These are phyloP conservation scores for Hydra vulgaris DNA, from an alignment of 30 jellyfish, hydroid and myxozoan species.

Conservation along the genomic window DNA sequence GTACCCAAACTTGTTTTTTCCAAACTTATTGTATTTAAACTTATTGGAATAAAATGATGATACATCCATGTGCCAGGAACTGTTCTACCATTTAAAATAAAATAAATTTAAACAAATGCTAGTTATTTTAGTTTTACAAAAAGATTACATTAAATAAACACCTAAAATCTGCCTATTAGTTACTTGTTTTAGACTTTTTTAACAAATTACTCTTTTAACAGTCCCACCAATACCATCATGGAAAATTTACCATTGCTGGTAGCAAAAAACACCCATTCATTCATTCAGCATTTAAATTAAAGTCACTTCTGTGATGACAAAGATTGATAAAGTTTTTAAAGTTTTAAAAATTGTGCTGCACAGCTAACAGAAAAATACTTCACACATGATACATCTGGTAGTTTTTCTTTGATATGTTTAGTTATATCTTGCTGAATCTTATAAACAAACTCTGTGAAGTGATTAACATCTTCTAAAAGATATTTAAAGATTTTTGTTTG, in stretches of 20 bases:
- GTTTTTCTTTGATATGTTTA: not conserved
- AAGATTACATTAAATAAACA: not conserved
- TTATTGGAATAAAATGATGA: not conserved
- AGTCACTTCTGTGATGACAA: not conserved
- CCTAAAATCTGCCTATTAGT: not conserved
- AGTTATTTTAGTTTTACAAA: not conserved
- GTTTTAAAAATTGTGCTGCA: not conserved
- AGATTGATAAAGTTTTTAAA: not conserved
- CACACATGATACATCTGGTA: not conserved
- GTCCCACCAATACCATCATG: not conserved
- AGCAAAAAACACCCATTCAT: too few species aligned
- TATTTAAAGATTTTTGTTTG: not conserved
- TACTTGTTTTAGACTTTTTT: not conserved
- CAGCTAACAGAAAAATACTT: not conserved
- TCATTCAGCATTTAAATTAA: not conserved
- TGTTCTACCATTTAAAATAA: not conserved
- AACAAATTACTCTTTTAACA: not conserved
- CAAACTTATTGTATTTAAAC: not conserved
- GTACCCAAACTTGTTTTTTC: not conserved
- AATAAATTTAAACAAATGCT: not conserved
- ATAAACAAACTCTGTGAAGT: not conserved
- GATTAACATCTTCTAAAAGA: not conserved
- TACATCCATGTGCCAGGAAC: not conserved
- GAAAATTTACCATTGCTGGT: not conserved
- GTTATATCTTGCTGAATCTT: not conserved